A percentile compares a stretch with the other conserved stretches of the same genome.
Conservation (phyloP, 2,888 invertebrate genomes). For the Polymixis flavicincta region DNA sequence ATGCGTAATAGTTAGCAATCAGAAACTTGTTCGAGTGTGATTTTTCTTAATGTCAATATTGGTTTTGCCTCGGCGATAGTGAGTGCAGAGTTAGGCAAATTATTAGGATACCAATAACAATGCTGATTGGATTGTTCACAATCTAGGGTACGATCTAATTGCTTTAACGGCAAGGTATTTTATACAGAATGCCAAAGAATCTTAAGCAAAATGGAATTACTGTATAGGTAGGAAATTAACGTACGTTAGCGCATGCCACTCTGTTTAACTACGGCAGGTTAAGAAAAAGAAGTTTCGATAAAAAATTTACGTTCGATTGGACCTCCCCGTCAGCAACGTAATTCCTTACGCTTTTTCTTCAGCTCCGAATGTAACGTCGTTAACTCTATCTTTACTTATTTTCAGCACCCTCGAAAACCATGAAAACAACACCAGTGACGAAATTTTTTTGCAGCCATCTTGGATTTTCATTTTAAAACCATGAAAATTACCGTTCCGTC, state of each 20-base stretch:
- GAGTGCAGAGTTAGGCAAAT: not conserved
- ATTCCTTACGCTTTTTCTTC: too few species aligned
- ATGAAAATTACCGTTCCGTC: too few species aligned
- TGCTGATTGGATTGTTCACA: constrained; percentile 2
- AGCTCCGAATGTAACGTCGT: too few species aligned
- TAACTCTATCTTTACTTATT: too few species aligned
- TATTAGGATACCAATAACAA: not conserved
- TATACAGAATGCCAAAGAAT: not conserved
- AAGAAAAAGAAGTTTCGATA: not conserved
- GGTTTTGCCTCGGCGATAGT: not conserved
- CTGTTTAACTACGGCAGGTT: not conserved
- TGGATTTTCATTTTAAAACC: too few species aligned
- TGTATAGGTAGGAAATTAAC: not conserved
- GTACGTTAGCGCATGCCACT: not conserved
- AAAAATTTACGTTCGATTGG: too few species aligned
- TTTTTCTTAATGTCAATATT: not conserved
- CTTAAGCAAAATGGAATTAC: not conserved
- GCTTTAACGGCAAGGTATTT: not conserved
- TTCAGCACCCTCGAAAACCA: too few species aligned
- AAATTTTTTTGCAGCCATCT: too few species aligned
- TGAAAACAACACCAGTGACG: too few species aligned
- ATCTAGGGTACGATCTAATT: not conserved
- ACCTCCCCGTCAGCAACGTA: too few species aligned
- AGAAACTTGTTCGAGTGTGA: not conserved
- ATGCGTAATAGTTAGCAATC: not conserved